Base-by-base conservation (phyloP, 2,888 invertebrate species). In the Syrphus vitripennis region DNA sequence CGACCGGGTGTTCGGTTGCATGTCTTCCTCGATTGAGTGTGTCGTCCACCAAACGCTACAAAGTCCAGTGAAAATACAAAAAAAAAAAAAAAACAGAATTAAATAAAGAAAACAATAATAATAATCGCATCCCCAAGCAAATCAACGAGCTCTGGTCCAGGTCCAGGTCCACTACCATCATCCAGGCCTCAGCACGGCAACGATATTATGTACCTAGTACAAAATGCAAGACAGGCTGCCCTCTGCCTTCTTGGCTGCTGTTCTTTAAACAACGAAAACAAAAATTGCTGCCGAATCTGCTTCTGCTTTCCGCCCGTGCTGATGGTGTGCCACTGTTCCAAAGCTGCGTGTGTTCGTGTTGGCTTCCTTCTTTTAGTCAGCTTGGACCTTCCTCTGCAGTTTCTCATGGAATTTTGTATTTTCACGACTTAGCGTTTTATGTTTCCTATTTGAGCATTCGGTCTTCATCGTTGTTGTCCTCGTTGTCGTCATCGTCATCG, bases 1-100 rank as follows among this genome's bases (percentile, higher is more conserved):
- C 76, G 70, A 81, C 81, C 71, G 76, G 81, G 84, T 84, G 76
- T 84, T 80, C 61, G 80, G 76, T 84, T 84, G 84, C 84, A 72
- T 80, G 84, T 81, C 84, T 53, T 80, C 71, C 71, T 16, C 70
- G 48, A n/a, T 31, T n/a, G 53, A 82, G 77, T 71, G 71, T n/a
- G n/a, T n/a, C n/a, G n/a, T 65, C 61, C 29, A 53, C 80, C 65
- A 50, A 71, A 67, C 12, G 65, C n/a, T n/a, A n/a, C n/a, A n/a
- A 34, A 42, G 48, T 63, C 55, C 53, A 34, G 37, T n/a, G 24
- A 78, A 16, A 31, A 37, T n/a, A n/a, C n/a, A n/a, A n/a, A 45
- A 57, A 34, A 40, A 40, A 45, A 26, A 34, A 14, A 40, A 16
- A 48, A 53, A 14, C 3, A 16, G 24, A 14, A 19, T 19, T 57